These are phyloP conservation scores for Drosophila birchii DNA, from an alignment of 2,888 invertebrate species.

Conservation along the genomic window DNA sequence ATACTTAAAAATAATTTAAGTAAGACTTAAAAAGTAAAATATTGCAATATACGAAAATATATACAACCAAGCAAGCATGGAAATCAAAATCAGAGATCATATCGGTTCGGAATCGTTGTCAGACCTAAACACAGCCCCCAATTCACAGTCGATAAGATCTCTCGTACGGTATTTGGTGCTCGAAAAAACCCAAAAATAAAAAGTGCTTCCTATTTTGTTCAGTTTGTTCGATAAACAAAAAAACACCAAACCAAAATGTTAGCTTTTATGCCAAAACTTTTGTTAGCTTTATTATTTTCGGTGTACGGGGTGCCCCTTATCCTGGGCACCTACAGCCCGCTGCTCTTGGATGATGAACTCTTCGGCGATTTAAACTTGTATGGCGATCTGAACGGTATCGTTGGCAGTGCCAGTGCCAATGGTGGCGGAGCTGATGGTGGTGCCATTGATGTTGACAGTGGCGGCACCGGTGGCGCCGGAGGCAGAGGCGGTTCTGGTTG, in stretches of 20 bases:
- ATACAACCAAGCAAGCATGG: background rate
- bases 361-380: slow-evolving; percentile 1
- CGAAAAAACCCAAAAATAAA: background rate
- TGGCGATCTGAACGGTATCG: background rate
- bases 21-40: too few species aligned
- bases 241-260: slow-evolving; percentile 11
- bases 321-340: slow-evolving; percentile 34
- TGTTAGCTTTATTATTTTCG: slow-evolving; percentile 41
- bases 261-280: slow-evolving; percentile 5
- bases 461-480: background rate
- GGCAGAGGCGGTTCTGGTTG: background rate
- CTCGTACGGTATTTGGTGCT: background rate
- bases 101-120: background rate
- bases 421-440: background rate
- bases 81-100: background rate
- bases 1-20: too few species aligned
- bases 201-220: background rate
- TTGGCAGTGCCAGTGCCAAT: too few species aligned
- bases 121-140: background rate
- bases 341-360: background rate
- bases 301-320: slow-evolving; percentile 35
- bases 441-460: too few species aligned
- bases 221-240: slow-evolving; percentile 11
- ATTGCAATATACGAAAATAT: too few species aligned
- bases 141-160: background rate